Conservation (phyloP, 2,113 vertebrate species). For the Protomyctophum bolini region DNA sequence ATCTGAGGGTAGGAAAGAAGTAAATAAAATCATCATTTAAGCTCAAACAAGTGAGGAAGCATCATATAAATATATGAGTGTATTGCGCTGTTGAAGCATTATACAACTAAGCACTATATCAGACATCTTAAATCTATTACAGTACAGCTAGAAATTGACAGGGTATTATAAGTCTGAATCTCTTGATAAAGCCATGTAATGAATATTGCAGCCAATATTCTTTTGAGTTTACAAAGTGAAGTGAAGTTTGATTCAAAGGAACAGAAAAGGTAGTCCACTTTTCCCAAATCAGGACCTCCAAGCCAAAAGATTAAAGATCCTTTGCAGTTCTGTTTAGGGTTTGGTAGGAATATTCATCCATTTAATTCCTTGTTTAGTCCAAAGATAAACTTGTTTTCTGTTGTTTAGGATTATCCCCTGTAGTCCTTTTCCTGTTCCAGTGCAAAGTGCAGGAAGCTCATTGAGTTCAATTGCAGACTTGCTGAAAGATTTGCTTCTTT, state of each 20-base stretch:
- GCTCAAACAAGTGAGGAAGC: slow-evolving; percentile 1
- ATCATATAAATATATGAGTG: background rate
- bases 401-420: slow-evolving; percentile 42
- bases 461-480: background rate
- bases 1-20: slow-evolving; percentile 58
- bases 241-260: slow-evolving; percentile 27
- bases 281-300: slow-evolving; percentile 55
- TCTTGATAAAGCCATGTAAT: slow-evolving; percentile 32
- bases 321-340: slow-evolving; percentile 51
- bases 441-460: slow-evolving; percentile 17
- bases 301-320: slow-evolving; percentile 56
- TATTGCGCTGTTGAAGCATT: slow-evolving; percentile 2
- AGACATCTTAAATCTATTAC: slow-evolving; percentile 22
- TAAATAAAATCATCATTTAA: slow-evolving; percentile 49
- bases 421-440: slow-evolving; percentile 39
- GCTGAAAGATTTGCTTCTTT: slow-evolving; percentile 50
- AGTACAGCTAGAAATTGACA: background rate
- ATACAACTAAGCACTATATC: slow-evolving; percentile 12
- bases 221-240: slow-evolving; percentile 15
- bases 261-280: slow-evolving; percentile 65
- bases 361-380: slow-evolving; percentile 57
- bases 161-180: slow-evolving; percentile 15
- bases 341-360: slow-evolving; percentile 31
- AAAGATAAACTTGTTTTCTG: slow-evolving; percentile 45
- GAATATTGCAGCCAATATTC: slow-evolving; percentile 46